Evolutionary conservation across 2,888 invertebrate species (phyloP).

Genomic region (Galeopsomyia nigrocyanea): DNA sequence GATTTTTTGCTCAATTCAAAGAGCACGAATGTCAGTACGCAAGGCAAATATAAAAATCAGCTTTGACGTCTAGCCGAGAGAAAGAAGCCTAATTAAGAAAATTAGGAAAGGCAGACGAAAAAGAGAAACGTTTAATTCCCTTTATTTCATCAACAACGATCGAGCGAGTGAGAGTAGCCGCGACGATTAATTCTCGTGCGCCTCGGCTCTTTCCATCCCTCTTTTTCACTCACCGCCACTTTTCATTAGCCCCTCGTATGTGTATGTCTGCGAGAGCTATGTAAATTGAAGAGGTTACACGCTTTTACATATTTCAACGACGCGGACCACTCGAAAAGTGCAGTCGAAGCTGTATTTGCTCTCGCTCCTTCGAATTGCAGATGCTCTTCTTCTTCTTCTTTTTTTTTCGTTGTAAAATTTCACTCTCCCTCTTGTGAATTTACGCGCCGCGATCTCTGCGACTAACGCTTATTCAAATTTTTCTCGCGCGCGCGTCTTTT

Average conservation of each 20-base stretch:
- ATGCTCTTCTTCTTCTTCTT: slow-evolving; percentile 57
- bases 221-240: slow-evolving; percentile 41
- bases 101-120: slow-evolving; percentile 28
- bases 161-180: slow-evolving; percentile 45
- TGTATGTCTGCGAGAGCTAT: slow-evolving; percentile 49
- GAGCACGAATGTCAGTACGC: background rate
- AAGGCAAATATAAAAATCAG: slow-evolving; percentile 26
- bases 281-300: slow-evolving; percentile 68
- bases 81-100: slow-evolving; percentile 36
- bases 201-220: background rate
- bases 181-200: slow-evolving; percentile 52
- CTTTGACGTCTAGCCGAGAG: slow-evolving; percentile 10
- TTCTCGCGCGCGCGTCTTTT: background rate
- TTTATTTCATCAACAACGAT: slow-evolving; percentile 43
- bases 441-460: slow-evolving; percentile 6
- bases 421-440: background rate
- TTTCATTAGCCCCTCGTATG: slow-evolving; percentile 45
- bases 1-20: background rate
- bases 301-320: slow-evolving; percentile 69
- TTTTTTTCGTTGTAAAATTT: slow-evolving; percentile 16
- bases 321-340: slow-evolving; percentile 66
- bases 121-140: slow-evolving; percentile 42
- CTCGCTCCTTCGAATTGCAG: slow-evolving; percentile 69
- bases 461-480: slow-evolving; percentile 43
- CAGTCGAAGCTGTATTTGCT: slow-evolving; percentile 63